Conservation (phyloP, 2,113 vertebrate species). For the Haemorhous mexicanus region DNA sequence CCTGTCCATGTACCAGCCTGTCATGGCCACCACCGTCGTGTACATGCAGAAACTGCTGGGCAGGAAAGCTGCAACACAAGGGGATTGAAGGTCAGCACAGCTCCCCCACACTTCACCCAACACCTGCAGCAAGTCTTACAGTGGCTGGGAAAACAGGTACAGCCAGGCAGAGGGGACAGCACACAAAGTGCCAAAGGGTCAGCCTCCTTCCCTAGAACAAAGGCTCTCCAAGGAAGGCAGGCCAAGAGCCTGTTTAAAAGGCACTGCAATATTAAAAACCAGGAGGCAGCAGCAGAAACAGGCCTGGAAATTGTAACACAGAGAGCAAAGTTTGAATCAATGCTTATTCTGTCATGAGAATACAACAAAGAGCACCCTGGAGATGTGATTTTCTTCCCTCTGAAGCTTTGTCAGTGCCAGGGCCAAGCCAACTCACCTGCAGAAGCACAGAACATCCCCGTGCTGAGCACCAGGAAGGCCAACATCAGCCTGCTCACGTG, state of each 20-base stretch:
- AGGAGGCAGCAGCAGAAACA: background rate
- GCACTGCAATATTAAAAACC: background rate
- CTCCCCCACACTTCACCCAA: background rate
- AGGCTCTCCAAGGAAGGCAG: background rate
- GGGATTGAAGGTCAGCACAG: background rate
- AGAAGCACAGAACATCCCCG: constrained; percentile 96
- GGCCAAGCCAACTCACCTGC: constrained; percentile 78
- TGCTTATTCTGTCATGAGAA: background rate
- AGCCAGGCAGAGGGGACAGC: background rate
- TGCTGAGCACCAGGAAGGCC: constrained; percentile 93
- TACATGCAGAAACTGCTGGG: constrained; percentile 99
- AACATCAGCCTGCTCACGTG: constrained; percentile 95
- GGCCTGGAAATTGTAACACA: background rate
- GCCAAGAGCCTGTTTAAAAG: background rate
- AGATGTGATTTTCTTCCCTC: background rate
- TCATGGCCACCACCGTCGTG: constrained; percentile 90
- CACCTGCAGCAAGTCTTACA: background rate
- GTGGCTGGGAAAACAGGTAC: background rate
- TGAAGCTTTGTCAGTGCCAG: background rate
- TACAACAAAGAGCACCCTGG: background rate
- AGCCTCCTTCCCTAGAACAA: background rate
- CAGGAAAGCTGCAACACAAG: constrained; percentile 83
- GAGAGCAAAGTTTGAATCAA: background rate
- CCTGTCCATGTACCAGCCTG: constrained; percentile 95
- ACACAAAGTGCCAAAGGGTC: background rate